Percentiles rank a stretch among this genome's conserved stretches.
Evolutionary conservation across 1,140 invertebrate genomes (phyloP).

Genomic region (Hylyphantes graminicola): DNA sequence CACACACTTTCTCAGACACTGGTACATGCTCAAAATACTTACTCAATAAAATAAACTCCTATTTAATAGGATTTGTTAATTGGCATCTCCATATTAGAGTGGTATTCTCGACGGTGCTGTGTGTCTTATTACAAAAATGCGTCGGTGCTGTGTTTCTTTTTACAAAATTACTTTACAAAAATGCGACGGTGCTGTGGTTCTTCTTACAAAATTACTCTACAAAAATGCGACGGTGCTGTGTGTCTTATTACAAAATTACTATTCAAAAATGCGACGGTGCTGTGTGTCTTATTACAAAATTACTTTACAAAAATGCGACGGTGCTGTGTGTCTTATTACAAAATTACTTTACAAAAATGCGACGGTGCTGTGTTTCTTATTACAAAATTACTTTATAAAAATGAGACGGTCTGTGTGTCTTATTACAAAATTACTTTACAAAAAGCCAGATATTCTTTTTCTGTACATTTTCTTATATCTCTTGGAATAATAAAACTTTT

Average conservation of each 20-base stretch:
- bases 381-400: neutral
- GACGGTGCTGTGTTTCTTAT: neutral
- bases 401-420: too few relatives aligned
- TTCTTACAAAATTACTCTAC: neutral
- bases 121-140: neutral
- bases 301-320: neutral
- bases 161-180: constrained; percentile 4
- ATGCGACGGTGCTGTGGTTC: neutral
- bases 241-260: neutral
- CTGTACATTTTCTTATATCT: too few relatives aligned
- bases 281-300: neutral
- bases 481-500: too few relatives aligned
- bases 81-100: neutral
- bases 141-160: neutral
- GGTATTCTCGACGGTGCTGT: neutral
- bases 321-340: neutral
- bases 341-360: neutral
- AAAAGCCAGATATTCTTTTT: too few relatives aligned
- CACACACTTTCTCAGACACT: neutral
- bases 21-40: constrained; percentile 6
- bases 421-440: too few relatives aligned
- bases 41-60: neutral
- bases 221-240: too few relatives aligned
- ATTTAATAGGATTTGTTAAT: neutral
- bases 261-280: neutral